phyloP scores from a whole-genome alignment of 2,888 invertebrate genomes.

The Eilema griseolum region DNA sequence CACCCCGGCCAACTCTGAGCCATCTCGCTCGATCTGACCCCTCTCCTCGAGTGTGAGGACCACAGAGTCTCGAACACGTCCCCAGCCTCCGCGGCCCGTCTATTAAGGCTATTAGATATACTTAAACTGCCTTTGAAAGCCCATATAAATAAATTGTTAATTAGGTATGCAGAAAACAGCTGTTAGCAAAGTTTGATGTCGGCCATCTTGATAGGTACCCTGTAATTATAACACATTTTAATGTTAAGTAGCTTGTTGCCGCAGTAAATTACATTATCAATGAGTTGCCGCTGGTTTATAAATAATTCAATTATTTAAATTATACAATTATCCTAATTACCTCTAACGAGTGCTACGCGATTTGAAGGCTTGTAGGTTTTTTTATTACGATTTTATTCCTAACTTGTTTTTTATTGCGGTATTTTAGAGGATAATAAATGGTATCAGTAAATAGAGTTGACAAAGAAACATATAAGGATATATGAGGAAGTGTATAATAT shows the following conservation, averaged over 20 bases:
- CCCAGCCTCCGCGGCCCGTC: no score
- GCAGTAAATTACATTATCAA: slow-evolving; percentile 17
- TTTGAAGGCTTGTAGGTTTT: slow-evolving; percentile 12
- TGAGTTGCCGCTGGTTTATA: slow-evolving; percentile 7
- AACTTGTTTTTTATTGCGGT: not conserved
- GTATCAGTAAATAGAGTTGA: no score
- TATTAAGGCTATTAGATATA: no score
- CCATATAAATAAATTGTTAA: no score
- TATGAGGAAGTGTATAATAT: no score
- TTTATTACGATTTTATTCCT: slow-evolving; percentile 13
- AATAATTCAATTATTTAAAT: slow-evolving; percentile 24
- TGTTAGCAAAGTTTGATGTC: not conserved
- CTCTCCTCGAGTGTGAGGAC: no score
- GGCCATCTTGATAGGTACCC: not conserved
- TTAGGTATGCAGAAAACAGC: no score
- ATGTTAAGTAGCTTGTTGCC: slow-evolving; percentile 6
- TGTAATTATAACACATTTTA: slow-evolving; percentile 21
- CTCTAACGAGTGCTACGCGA: not conserved
- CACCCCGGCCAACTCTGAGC: no score
- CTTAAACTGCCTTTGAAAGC: no score
- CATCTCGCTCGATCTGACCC: no score
- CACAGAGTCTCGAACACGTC: no score
- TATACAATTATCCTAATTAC: slow-evolving; percentile 9
- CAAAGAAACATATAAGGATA: no score
- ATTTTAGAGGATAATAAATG: not conserved